Evolutionary conservation across 2,113 vertebrate species (phyloP).

Genomic region (Hippocampus mohnikei): DNA sequence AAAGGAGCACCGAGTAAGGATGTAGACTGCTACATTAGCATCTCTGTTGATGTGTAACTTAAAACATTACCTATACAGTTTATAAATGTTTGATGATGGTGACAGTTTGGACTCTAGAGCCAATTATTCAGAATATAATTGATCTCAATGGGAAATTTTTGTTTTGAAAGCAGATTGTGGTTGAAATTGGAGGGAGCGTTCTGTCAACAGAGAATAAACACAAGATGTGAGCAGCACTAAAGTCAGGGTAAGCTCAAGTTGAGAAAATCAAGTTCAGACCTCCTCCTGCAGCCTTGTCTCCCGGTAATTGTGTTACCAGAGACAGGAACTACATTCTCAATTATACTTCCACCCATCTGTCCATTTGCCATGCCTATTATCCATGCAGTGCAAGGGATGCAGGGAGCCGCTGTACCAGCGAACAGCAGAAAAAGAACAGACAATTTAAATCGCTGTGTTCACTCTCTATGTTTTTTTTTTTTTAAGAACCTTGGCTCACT

Average conservation of each 20-base stretch:
- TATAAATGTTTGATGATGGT: neutral
- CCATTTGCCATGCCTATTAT: conserved; percentile 6
- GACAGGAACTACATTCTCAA: conserved; percentile 10
- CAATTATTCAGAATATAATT: no score
- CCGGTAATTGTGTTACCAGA: neutral
- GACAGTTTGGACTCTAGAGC: neutral
- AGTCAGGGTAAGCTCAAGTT: conserved; percentile 18
- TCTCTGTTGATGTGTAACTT: neutral
- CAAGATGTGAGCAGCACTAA: neutral
- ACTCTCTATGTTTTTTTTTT: neutral
- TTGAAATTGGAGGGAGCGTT: neutral
- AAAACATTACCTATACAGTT: neutral
- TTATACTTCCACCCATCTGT: conserved; percentile 6
- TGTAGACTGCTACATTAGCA: neutral
- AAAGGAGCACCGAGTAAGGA: neutral
- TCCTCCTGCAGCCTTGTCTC: conserved; percentile 27
- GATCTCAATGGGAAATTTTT: neutral
- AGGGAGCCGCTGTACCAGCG: neutral
- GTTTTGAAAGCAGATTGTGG: neutral
- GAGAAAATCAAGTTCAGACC: conserved; percentile 8
- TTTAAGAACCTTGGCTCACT: neutral
- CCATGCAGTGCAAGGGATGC: neutral
- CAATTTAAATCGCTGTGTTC: neutral
- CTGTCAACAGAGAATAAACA: neutral
- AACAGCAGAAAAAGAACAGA: neutral